Evolutionary conservation across 2,888 invertebrate species (phyloP).

Genomic region (Microchrysa polita): DNA sequence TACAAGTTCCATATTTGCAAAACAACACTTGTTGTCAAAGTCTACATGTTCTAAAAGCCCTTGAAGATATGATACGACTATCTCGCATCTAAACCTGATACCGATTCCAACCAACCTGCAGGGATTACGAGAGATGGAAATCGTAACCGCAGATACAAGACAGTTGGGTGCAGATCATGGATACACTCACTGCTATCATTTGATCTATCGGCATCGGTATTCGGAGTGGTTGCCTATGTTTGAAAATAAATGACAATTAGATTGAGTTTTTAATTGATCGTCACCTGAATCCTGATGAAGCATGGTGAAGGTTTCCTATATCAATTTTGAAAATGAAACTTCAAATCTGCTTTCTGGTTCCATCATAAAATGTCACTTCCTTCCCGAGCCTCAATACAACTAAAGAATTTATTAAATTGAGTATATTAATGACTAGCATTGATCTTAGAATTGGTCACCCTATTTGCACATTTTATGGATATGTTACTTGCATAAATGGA

Average conservation of each 20-base stretch:
- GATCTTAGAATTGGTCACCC: neutral
- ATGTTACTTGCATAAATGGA: conserved; percentile 40
- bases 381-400: too few species aligned
- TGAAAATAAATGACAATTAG: neutral
- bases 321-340: too few species aligned
- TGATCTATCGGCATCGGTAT: conserved; percentile 15
- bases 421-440: too few species aligned
- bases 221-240: neutral
- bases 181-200: neutral
- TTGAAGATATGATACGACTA: conserved; percentile 36
- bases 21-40: conserved; percentile 32
- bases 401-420: too few species aligned
- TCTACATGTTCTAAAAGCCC: conserved; percentile 30
- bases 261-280: too few species aligned
- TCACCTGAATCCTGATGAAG: too few species aligned
- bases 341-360: too few species aligned
- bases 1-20: neutral
- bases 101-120: conserved; percentile 6
- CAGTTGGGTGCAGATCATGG: conserved; percentile 32
- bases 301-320: too few species aligned
- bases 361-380: too few species aligned
- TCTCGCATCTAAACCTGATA: conserved; percentile 38
- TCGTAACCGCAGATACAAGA: conserved; percentile 23
- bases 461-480: conserved; percentile 16
- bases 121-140: conserved; percentile 26